A percentile compares a stretch with the other conserved stretches of the same genome.
phyloP scores from a whole-genome alignment of 2,797 vertebrate genomes.

The Jordanella pulchra region DNA sequence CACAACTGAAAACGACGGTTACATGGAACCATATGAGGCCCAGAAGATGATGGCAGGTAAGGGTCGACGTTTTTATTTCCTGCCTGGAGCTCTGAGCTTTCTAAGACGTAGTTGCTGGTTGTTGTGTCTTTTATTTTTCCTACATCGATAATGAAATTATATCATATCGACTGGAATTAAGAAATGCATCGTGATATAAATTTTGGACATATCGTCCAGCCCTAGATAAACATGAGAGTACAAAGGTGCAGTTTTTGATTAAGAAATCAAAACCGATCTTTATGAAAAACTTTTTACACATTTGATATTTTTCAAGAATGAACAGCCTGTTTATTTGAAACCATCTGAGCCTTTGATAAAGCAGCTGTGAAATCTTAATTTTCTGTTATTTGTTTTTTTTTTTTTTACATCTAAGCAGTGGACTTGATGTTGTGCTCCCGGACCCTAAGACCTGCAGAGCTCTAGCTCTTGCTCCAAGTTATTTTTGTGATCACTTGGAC shows the following conservation, averaged over 20 bases:
- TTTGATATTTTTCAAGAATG: not conserved
- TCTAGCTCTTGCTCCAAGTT: not conserved
- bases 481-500: not conserved
- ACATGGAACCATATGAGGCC: conserved; percentile 98
- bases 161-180: too few species aligned
- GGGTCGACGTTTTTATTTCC: conserved; percentile 15
- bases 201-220: too few species aligned
- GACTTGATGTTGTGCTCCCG: too few species aligned
- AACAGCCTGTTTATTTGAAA: not conserved
- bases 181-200: too few species aligned
- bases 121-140: too few species aligned
- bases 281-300: not conserved
- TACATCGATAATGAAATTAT: too few species aligned
- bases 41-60: conserved; percentile 97
- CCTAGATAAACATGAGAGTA: not conserved
- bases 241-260: not conserved
- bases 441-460: too few species aligned
- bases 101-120: not conserved
- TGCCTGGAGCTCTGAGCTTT: not conserved
- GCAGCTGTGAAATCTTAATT: not conserved
- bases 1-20: conserved; percentile 90
- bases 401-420: too few species aligned
- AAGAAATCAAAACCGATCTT: not conserved
- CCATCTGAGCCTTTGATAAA: not conserved
- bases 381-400: not conserved